Percentiles rank a stretch among this genome's conserved stretches.
Conservation (phyloP, 2,797 vertebrate genomes). For the Cygnus olor region DNA sequence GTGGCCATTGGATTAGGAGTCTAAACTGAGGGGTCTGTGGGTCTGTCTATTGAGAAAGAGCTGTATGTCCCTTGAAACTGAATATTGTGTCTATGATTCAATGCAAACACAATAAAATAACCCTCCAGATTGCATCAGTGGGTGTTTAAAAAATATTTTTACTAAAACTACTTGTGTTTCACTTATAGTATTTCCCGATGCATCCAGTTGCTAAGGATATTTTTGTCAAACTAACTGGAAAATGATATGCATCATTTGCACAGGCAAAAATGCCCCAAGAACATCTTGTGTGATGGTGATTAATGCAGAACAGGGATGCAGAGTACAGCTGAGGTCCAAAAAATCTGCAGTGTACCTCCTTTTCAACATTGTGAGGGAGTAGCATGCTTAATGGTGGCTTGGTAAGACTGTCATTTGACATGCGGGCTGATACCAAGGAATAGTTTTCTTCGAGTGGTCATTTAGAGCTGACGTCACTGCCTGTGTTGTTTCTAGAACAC, state of each 20-base stretch:
- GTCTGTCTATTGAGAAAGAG: background rate
- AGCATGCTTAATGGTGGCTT: background rate
- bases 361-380: background rate
- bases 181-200: background rate
- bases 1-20: background rate
- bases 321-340: background rate
- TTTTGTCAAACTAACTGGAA: background rate
- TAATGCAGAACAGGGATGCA: background rate
- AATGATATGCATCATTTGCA: background rate
- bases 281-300: background rate
- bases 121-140: background rate
- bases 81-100: background rate
- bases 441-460: background rate
- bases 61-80: rapidly evolving
- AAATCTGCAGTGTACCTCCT: background rate
- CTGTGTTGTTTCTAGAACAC: background rate
- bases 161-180: background rate
- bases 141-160: background rate
- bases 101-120: background rate
- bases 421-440: background rate
- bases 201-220: background rate
- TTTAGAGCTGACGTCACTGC: background rate
- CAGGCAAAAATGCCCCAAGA: background rate
- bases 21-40: background rate
- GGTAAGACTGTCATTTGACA: background rate